Conservation (phyloP, 1,140 invertebrate species). For the Drosophila sp. region DNA sequence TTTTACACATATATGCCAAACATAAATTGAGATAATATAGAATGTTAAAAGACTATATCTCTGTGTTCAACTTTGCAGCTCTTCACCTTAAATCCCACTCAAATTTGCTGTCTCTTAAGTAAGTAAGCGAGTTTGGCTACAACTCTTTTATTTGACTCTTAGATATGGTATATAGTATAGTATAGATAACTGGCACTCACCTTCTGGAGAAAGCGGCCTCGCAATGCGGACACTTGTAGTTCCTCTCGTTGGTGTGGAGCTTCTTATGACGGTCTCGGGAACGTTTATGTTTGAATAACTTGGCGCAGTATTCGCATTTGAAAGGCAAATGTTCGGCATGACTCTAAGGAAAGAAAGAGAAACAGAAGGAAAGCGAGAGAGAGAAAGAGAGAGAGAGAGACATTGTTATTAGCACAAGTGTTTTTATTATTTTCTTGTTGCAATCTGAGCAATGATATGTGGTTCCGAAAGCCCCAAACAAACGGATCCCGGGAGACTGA, state of each 20-base stretch:
- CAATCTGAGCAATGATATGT: constrained; percentile 43
- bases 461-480: constrained; percentile 21
- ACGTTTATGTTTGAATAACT: constrained; percentile 97
- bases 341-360: constrained; percentile 86
- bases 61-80: no score
- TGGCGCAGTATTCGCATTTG: constrained; percentile 94
- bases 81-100: no score
- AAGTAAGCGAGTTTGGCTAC: no score
- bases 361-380: not conserved
- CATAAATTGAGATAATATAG: no score
- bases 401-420: constrained; percentile 16
- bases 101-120: no score
- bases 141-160: not conserved
- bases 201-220: constrained; percentile 96
- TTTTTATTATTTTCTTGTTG: constrained; percentile 15
- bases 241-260: constrained; percentile 96
- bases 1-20: no score
- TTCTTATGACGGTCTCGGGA: constrained; percentile 97
- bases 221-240: constrained; percentile 96
- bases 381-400: not conserved
- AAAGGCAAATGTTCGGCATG: constrained; percentile 96
- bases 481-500: constrained; percentile 13
- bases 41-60: no score
- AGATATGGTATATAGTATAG: not conserved
- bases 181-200: constrained; percentile 86